Evolutionary conservation across 2,113 vertebrate genomes (phyloP), one percentile per base, ranked within the genome.

Genomic region (Sinocyclocheilus anophthalmus): DNA sequence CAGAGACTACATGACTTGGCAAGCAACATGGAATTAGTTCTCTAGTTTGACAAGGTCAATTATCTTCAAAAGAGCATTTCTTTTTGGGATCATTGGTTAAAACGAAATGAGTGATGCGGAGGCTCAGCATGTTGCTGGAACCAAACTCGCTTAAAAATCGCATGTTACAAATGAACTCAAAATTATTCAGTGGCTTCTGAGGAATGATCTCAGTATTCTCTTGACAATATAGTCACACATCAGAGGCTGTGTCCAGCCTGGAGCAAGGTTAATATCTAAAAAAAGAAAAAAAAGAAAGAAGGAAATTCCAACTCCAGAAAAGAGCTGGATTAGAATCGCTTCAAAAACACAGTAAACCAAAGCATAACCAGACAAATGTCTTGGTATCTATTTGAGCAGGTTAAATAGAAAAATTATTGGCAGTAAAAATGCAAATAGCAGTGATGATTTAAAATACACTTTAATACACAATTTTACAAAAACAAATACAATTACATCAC

Each of bases 381-480:
- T 18, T 30, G 26, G 1, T 33, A 69, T 69, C 26, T 1, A 0
- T 57, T 59, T 33, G 39, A 53, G 61, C 37, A 50, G 70, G 79
- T 79, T 76, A 69, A 33, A 39, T 33, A 61, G n/a, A 80, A 14
- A 24, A 50, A 53, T 13, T 69, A 18, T 4, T 3, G 45, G 50
- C 84, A 75, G 24, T 30, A 50, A 33, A 53, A 11, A 77, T 18
- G 13, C 24, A 67, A 14, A 67, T 13, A n/a, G 12, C 2, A 7
- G 5, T 3, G 2, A 75, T 48, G 22, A 45, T 92, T 91, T 94
- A 94, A 93, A 94, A 94, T 94, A 90, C 87, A 84, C 76, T 94
- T 95, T 88, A 94, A 95, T 95, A 94, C 94, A 95, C 92, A 94
- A 67, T 55, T 85, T 81, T 45, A 91, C 91, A 86, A 91, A 87